Evolutionary conservation across 1,140 invertebrate genomes (phyloP).

Genomic region (Leguminivora glycinivorella): DNA sequence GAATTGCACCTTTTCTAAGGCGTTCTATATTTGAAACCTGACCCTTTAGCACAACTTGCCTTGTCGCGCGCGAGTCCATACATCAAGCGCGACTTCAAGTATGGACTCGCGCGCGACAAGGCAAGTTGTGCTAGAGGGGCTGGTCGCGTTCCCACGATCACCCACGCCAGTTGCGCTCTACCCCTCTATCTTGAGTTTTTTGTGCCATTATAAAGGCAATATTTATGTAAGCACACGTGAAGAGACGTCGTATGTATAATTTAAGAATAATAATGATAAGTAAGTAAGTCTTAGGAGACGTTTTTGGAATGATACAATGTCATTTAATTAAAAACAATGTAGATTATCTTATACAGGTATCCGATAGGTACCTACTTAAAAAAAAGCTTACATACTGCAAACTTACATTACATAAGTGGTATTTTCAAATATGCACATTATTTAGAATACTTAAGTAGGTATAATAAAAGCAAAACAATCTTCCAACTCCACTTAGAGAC

Average conservation of each 20-base stretch:
- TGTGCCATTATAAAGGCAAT: conserved; percentile 60
- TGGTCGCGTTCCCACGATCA: conserved; percentile 74
- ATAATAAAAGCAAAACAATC: conserved; percentile 53
- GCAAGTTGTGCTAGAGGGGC: no score
- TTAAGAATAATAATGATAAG: conserved; percentile 24
- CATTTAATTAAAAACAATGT: conserved; percentile 42
- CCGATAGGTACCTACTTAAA: no score
- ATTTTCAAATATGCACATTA: no score
- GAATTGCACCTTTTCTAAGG: conserved; percentile 77
- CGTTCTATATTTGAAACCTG: conserved; percentile 72
- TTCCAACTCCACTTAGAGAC: conserved; percentile 59
- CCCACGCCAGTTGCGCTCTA: conserved; percentile 72
- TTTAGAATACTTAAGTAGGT: not conserved
- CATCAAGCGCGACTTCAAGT: no score
- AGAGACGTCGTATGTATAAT: conserved; percentile 32
- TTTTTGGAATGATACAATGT: not conserved
- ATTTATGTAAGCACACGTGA: conserved; percentile 46
- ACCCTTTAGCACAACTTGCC: no score
- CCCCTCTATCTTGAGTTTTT: conserved; percentile 61
- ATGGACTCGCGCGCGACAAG: no score
- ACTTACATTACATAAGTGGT: not conserved
- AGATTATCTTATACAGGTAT: not conserved
- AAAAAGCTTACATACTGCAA: not conserved
- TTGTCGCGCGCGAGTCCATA: no score
- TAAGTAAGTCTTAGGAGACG: not conserved